These are phyloP conservation scores for Leucozona laternaria DNA, from an alignment of 2,888 invertebrate species.

Conservation along the genomic window DNA sequence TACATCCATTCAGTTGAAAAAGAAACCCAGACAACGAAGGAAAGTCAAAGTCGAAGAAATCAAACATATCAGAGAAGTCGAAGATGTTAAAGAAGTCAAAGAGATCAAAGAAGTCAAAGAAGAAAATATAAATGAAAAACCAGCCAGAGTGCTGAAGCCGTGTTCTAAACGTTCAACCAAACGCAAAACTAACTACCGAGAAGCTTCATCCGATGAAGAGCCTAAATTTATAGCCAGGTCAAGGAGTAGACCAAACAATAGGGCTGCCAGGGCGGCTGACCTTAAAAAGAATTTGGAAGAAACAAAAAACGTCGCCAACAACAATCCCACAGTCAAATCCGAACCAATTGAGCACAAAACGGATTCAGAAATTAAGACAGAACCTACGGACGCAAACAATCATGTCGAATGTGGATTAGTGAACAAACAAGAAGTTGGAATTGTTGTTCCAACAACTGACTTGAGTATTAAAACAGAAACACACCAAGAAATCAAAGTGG, in stretches of 20 bases:
- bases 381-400: not conserved
- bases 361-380: conserved; percentile 24
- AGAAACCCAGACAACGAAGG: conserved; percentile 20
- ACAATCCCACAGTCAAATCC: not conserved
- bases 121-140: not conserved
- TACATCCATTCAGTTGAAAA: conserved; percentile 55
- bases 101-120: not conserved
- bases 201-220: conserved; percentile 64
- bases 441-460: not conserved
- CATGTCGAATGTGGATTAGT: not conserved
- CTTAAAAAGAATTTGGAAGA: not conserved
- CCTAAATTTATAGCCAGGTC: conserved; percentile 3
- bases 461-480: not conserved
- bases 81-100: not conserved
- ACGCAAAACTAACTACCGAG: conserved; percentile 62
- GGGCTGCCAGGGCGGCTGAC: conserved; percentile 6
- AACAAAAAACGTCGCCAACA: not conserved
- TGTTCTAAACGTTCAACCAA: conserved; percentile 46
- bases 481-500: not conserved
- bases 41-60: not conserved
- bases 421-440: not conserved
- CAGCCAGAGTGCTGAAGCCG: conserved; percentile 22
- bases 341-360: conserved; percentile 1
- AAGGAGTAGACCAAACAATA: conserved; percentile 16
- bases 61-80: not conserved